phyloP scores from a whole-genome alignment of 2,113 vertebrate species.

The Indri indri region DNA sequence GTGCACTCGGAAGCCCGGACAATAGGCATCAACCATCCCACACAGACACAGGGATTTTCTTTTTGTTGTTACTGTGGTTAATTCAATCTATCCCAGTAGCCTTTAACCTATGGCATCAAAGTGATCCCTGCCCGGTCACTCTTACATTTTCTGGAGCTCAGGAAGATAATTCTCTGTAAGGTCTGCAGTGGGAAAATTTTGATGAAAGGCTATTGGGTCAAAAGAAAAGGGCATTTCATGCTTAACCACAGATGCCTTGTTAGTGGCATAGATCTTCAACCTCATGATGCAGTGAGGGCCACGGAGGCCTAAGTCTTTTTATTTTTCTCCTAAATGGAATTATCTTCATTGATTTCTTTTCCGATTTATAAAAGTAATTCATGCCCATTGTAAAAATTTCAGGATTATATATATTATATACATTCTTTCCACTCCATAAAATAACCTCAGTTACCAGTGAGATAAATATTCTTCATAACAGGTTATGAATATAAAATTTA shows the following conservation, averaged over 20 bases:
- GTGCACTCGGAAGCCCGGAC: background rate
- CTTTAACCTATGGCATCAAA: background rate
- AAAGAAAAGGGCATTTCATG: slow-evolving; percentile 30
- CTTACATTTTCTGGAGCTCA: background rate
- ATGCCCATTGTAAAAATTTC: background rate
- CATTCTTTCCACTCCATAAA: background rate
- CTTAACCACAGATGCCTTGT: background rate
- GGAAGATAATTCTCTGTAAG: background rate
- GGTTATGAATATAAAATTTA: background rate
- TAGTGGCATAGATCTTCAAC: background rate
- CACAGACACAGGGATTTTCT: background rate
- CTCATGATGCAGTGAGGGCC: background rate
- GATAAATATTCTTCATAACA: background rate
- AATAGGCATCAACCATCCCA: background rate
- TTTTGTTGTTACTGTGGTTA: background rate
- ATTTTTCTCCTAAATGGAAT: background rate
- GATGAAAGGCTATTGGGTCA: slow-evolving; percentile 5
- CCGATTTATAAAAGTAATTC: slow-evolving; percentile 1
- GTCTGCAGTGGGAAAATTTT: slow-evolving; percentile 7
- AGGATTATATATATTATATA: background rate
- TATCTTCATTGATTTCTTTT: slow-evolving; percentile 1
- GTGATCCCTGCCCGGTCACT: background rate
- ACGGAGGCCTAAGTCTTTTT: background rate
- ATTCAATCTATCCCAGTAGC: background rate
- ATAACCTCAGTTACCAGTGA: background rate